phyloP scores from a whole-genome alignment of 2,113 vertebrate genomes.

The Falco punctatus region DNA sequence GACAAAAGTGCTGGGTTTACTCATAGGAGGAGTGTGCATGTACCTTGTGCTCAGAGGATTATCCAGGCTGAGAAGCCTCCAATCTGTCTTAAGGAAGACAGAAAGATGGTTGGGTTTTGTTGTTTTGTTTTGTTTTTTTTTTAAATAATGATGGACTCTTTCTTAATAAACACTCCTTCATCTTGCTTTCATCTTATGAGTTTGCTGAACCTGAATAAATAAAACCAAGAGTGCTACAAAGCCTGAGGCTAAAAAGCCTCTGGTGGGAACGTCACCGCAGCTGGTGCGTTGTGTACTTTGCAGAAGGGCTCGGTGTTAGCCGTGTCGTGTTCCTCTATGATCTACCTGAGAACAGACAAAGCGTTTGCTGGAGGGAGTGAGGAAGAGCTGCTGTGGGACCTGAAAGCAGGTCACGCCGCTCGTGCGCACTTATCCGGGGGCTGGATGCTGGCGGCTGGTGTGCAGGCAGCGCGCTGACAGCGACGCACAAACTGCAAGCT shows the following conservation, averaged over 20 bases:
- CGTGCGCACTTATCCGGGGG: rapidly evolving
- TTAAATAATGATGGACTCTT: slow-evolving; percentile 42
- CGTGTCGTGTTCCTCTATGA: background rate
- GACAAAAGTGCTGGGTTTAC: background rate
- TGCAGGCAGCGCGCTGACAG: background rate
- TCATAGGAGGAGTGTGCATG: rapidly evolving
- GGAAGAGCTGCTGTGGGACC: background rate
- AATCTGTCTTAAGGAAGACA: background rate
- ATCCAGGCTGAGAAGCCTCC: background rate
- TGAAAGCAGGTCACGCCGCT: background rate
- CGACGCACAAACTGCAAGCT: background rate
- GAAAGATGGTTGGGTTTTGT: background rate
- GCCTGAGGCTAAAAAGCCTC: background rate
- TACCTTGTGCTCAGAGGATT: background rate
- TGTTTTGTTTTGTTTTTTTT: background rate
- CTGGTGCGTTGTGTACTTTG: background rate
- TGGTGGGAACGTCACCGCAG: background rate
- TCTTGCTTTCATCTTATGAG: slow-evolving; percentile 34
- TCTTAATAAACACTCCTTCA: slow-evolving; percentile 30
- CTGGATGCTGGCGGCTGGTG: background rate
- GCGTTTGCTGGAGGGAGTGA: background rate
- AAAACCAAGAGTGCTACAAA: background rate
- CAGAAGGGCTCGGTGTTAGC: background rate
- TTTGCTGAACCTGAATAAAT: slow-evolving; percentile 36
- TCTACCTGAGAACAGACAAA: background rate